Evolutionary conservation across 2,888 invertebrate species (phyloP), one percentile per base, ranked within the genome.

Genomic region (Vesta saturnalis): DNA sequence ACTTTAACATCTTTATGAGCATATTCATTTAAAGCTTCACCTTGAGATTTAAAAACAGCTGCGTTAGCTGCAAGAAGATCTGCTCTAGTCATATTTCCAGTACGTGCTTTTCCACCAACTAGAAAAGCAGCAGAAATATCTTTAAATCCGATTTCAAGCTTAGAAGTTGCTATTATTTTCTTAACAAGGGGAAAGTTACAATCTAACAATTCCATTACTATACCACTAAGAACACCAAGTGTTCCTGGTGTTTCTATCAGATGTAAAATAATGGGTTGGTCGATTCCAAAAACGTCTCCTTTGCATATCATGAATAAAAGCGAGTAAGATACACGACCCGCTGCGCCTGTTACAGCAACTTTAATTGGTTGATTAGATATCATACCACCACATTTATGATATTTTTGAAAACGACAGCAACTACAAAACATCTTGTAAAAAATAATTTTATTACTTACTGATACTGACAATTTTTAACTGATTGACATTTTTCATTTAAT

Each of bases 291-390:
- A 0, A 98, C 97, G 83, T 95, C 94, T 69, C 99, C 99, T 78
- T 96, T 96, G 12, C 96, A 95, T 75, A 99, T 89, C 86, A 96
- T 94, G 82, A 96, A 96, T 12, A 99, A 87, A 52, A 99, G 86
- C 1, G 98, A 97, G 85, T 99, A 99, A 68, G 97, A 98, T 77
- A 99, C 99, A 86, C 99, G 99, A 15, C 99, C 99, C 69, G 99
- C 99, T 77, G 99, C 99, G 70, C 99, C 99, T 63, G 99, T 99
- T 23, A 99, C 94, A 69, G 97, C 93, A 73, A 99, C 96, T 86
- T 91, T 92, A 80, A 98, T 92, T 81, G 97, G 94, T 85, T 92
- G 91, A 79, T 89, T 86, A 93, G 39, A 39, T n/a, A 2, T 39
- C 8, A 1, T 39, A n/a, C 2, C n/a, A n/a, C 39, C 39, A n/a